Evolutionary conservation across 2,797 vertebrate genomes (phyloP).

Genomic region (Acanthurus leucopareius): DNA sequence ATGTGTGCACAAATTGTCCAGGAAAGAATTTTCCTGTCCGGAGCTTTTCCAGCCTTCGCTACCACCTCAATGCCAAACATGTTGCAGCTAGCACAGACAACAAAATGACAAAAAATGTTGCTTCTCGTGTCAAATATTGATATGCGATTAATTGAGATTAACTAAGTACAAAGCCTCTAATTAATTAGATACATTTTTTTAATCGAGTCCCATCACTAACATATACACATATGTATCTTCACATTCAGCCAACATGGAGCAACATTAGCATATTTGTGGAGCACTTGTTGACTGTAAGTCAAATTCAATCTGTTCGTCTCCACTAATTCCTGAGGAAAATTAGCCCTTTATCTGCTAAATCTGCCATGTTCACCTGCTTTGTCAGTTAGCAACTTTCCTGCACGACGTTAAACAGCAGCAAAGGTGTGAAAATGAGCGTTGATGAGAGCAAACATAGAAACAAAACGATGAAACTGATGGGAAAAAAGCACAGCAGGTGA

Average conservation of each 20-base stretch:
- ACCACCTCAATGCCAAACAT: too few relatives aligned
- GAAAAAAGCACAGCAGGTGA: neutral
- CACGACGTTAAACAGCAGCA: neutral
- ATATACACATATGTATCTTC: too few relatives aligned
- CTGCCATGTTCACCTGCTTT: neutral
- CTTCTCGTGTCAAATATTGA: too few relatives aligned
- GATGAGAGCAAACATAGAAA: neutral
- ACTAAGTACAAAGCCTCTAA: too few relatives aligned
- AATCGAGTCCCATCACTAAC: too few relatives aligned
- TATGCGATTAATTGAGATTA: too few relatives aligned
- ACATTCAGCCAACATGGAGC: neutral
- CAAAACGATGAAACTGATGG: neutral
- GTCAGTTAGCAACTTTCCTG: neutral
- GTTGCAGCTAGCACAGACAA: too few relatives aligned
- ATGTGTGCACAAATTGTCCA: too few relatives aligned
- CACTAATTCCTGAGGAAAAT: neutral
- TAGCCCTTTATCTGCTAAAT: neutral
- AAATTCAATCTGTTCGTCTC: neutral
- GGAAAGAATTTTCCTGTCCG: too few relatives aligned
- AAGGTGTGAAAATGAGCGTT: neutral
- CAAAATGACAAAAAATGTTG: too few relatives aligned
- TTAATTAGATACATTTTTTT: too few relatives aligned
- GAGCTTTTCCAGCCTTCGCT: too few relatives aligned
- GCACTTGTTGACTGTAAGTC: neutral
- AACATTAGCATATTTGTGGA: neutral